A percentile compares a stretch with the other conserved stretches of the same genome.
Conservation (phyloP, 2,888 invertebrate genomes). For the Drosophila maculinotata region DNA sequence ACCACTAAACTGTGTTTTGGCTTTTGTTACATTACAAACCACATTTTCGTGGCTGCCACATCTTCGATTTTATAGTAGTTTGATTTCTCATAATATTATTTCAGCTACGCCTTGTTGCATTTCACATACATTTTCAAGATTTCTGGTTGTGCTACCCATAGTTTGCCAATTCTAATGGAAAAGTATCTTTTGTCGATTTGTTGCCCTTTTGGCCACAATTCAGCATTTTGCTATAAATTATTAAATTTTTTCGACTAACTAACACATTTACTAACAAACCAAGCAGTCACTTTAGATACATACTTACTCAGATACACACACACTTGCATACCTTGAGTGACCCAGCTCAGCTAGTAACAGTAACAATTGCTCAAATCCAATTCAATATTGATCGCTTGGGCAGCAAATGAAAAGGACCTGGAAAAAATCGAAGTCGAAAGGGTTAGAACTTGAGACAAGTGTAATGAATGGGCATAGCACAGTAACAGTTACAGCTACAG, state of each 20-base stretch:
- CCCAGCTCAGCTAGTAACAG: slow-evolving; percentile 28
- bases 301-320: slow-evolving; percentile 3
- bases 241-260: slow-evolving; percentile 59
- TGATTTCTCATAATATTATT: slow-evolving; percentile 69
- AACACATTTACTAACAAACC: slow-evolving; percentile 40
- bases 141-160: not conserved
- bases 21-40: slow-evolving; percentile 80
- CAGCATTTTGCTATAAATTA: slow-evolving; percentile 53
- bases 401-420: slow-evolving; percentile 46
- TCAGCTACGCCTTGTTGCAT: slow-evolving; percentile 16
- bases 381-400: slow-evolving; percentile 73
- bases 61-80: slow-evolving; percentile 71
- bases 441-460: slow-evolving; percentile 30
- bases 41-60: slow-evolving; percentile 75
- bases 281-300: slow-evolving; percentile 1
- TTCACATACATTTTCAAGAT: not conserved
- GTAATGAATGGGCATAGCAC: slow-evolving; percentile 27
- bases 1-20: slow-evolving; percentile 84
- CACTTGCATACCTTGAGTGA: slow-evolving; percentile 12
- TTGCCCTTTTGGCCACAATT: slow-evolving; percentile 34
- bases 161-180: slow-evolving; percentile 3
- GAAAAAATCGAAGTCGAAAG: slow-evolving; percentile 60
- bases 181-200: slow-evolving; percentile 35
- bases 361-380: slow-evolving; percentile 71
- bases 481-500: slow-evolving; percentile 6